Evolutionary conservation across 2,888 invertebrate genomes (phyloP), one percentile per base, ranked within the genome.

Genomic region (Atrina japonica): DNA sequence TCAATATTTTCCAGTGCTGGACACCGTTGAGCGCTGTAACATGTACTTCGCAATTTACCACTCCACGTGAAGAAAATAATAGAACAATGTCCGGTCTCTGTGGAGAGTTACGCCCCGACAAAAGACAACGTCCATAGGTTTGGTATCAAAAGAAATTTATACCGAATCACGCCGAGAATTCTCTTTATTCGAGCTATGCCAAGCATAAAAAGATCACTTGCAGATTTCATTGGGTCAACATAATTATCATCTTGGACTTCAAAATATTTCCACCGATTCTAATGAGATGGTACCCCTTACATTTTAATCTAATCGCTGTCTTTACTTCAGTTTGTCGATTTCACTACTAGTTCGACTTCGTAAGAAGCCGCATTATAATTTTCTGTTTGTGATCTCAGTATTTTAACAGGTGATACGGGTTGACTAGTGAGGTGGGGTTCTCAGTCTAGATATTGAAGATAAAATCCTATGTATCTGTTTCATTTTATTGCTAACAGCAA

Each of bases 91-190:
- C 21, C 52, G 30, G 56, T 9, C 49, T 40, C 56, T 49, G 14
- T 25, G 66, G 45, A n/a, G 23, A 16, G 25, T 21, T 49, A 66
- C 47, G 30, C 18, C 6, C 25, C 40, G 25, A 66, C 66, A 66
- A 66, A 45, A 7, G 66, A 35, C 25, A 40, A 30, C 35, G 27
- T 56, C 30, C 29, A 16, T 11, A 7, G 23, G 40, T 18, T 21
- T n/a, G 56, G 18, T 56, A 58, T 66, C 66, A 66, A 66, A 66
- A n/a, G 66, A 66, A 23, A 66, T 66, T 58, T 58, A 66, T 47
- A 58, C 66, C 58, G 25, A 52, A 52, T 52, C 47, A 66, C 47
- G 56, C 49, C 18, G 45, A 21, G 35, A n/a, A 27, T 18, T 30
- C 18, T 47, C 49, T 49, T 66, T 66, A 47, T 66, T 35, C 45